Base-by-base conservation (phyloP, 1,140 invertebrate species). In the Drosophila albomicans region DNA sequence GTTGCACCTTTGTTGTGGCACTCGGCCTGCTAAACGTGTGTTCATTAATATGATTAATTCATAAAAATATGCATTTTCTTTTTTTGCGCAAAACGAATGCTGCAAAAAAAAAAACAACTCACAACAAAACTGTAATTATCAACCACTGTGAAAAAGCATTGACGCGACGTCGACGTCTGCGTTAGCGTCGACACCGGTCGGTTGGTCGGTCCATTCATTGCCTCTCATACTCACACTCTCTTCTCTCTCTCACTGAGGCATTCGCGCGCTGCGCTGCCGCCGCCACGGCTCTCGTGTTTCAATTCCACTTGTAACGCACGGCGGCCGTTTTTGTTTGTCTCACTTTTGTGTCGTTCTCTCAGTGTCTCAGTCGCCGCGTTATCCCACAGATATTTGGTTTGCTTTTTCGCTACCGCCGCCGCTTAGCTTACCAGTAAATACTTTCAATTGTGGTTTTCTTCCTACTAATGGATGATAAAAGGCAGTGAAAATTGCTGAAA, bases 11-110 rank as follows among this genome's bases (percentile, higher is more conserved):
- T 75, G 41, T 77, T 51, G 63, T 66, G 52, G 56, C 46, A 51
- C 57, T 66, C 59, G 48, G 41, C 51, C 57, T 66, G 79, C 84
- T 88, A 88, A 87, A 88, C 68, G 79, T 69, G 59, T 66, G 58
- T 77, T 88, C 76, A 88, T 87, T 88, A 87, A 77, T 71, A 75
- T 82, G 79, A 88, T 87, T 80, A 88, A 88, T 87, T 77, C 79
- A 64, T 64, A 72, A 73, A 51, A 75, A 78, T 49, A 46, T 69
- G 71, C 52, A 71, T 78, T 78, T 75, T 75, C 45, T 58, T 73
- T 59, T 58, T 73, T 59, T 71, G 52, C 32, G 64, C 63, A 61
- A 79, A 54, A 68, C 28, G n/a, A 79, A 68, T 56, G 15, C 52
- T 3, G 41, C 7, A 46, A 59, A 46, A 45, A 73, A 73, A 64